Evolutionary conservation across 2,888 invertebrate species (phyloP).

Genomic region (Meteorus colon): DNA sequence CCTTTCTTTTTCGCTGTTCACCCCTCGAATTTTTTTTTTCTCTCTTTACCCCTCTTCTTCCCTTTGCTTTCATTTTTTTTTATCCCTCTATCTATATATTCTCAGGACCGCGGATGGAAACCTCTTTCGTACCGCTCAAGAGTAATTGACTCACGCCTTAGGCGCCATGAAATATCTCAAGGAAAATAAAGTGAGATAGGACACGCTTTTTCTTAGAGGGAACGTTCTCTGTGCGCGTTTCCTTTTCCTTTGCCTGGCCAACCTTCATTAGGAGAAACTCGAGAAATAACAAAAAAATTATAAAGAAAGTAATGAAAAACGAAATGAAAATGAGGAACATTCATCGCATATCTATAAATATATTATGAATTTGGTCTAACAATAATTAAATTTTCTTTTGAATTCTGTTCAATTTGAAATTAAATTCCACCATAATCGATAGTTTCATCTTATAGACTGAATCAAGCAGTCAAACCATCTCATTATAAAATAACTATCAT

Average conservation of each 20-base stretch:
- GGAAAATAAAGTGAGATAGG: constrained; percentile 44
- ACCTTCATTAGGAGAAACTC: constrained; percentile 40
- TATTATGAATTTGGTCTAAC: neutral
- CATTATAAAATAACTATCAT: too few species aligned
- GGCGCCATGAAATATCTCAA: constrained; percentile 43
- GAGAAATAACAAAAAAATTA: constrained; percentile 15
- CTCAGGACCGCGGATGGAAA: constrained; percentile 38
- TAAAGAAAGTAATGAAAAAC: neutral
- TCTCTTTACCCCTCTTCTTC: neutral
- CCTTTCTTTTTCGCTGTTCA: constrained; percentile 11
- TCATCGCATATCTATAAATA: neutral
- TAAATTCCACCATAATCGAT: neutral
- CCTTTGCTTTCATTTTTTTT: constrained; percentile 10
- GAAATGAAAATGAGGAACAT: neutral
- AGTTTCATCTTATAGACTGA: too few species aligned
- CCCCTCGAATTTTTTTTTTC: neutral
- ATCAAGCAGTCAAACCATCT: too few species aligned
- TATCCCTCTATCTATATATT: constrained; percentile 32
- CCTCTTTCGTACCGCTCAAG: constrained; percentile 39
- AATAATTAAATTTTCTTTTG: neutral
- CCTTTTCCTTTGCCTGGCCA: constrained; percentile 27
- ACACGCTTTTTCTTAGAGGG: constrained; percentile 35
- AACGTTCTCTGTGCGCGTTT: constrained; percentile 18
- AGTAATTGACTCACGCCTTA: constrained; percentile 47
- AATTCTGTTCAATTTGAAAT: neutral